Base-by-base conservation (phyloP, 2,888 invertebrate genomes). In the Iselma pallidipennis region DNA sequence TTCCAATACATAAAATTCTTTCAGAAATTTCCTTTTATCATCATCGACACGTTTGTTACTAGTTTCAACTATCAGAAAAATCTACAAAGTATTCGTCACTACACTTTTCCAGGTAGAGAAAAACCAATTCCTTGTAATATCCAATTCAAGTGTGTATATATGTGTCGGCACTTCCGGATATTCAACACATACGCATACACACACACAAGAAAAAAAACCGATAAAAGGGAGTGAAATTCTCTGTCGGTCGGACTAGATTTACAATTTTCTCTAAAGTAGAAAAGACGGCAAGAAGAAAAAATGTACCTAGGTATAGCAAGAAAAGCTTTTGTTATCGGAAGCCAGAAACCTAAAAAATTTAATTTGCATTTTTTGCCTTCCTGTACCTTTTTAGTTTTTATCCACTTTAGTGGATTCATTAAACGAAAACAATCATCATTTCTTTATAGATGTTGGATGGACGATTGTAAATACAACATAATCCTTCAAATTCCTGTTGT, bases 401-500 rank as follows among this genome's bases (percentile, higher is more conserved):
- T 25, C 25, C 25, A 25, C 25, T 3, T 25, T 25, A 3, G 6
- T 6, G 25, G 25, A 25, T 25, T 6, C 3, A 25, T 4, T 25
- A 4, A 3, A 25, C 6, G 52, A 52, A 29, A 37, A 42, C 23
- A 23, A n/a, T 54, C 54, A 7, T 23, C 10, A 25, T 59, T 55
- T 57, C 54, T 42, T 78, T 79, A 3, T 70, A 82, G 82, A 69
- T 82, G 82, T 62, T 82, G 82, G 82, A 78, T 79, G 68, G 89
- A 89, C 74, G 86, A 89, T 72, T 85, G 84, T 57, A 82, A 84
- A 64, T 91, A 90, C 79, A 88, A 87, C 64, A 86, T 87, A 73
- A 91, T 94, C 75, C 86, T 95, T 66, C 87, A 90, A 54, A 88
- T 90, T 65, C 91, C 92, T 28, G 95, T 94, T 26, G 89, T 89